Evolutionary conservation across 2,888 invertebrate genomes (phyloP).

Genomic region (Acrobasis suavella): DNA sequence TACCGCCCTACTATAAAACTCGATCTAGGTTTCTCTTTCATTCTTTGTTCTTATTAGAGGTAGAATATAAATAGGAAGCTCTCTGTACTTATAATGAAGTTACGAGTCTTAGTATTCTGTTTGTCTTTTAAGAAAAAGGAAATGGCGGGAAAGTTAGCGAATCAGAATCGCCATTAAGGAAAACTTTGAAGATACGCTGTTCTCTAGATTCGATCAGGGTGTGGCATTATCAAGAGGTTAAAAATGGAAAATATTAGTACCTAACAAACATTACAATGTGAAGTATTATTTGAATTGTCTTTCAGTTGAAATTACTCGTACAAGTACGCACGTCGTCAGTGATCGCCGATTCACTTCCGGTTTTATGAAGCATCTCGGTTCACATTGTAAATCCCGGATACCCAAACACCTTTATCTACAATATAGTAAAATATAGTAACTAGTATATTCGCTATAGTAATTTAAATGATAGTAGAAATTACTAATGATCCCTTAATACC

Average conservation of each 20-base stretch:
- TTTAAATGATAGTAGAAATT: no score
- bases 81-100: no score
- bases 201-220: slow-evolving; percentile 7
- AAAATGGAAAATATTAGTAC: neutral
- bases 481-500: no score
- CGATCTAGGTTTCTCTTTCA: no score
- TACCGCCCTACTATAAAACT: no score
- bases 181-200: slow-evolving; percentile 6
- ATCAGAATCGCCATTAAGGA: slow-evolving; percentile 7
- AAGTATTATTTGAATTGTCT: slow-evolving; percentile 3
- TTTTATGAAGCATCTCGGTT: slow-evolving; percentile 8
- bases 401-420: neutral
- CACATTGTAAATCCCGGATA: neutral
- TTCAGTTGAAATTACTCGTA: slow-evolving; percentile 7
- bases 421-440: neutral
- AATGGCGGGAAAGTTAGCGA: slow-evolving; percentile 17
- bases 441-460: neutral
- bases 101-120: no score
- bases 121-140: neutral
- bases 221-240: neutral
- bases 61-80: no score
- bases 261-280: slow-evolving; percentile 1
- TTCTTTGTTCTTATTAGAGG: no score
- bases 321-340: slow-evolving; percentile 4
- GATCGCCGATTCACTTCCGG: slow-evolving; percentile 10